A percentile compares a stretch with the other conserved stretches of the same genome.
These are phyloP conservation scores for Lutjanus erythropterus DNA, from an alignment of 2,113 vertebrate species.

Conservation along the genomic window DNA sequence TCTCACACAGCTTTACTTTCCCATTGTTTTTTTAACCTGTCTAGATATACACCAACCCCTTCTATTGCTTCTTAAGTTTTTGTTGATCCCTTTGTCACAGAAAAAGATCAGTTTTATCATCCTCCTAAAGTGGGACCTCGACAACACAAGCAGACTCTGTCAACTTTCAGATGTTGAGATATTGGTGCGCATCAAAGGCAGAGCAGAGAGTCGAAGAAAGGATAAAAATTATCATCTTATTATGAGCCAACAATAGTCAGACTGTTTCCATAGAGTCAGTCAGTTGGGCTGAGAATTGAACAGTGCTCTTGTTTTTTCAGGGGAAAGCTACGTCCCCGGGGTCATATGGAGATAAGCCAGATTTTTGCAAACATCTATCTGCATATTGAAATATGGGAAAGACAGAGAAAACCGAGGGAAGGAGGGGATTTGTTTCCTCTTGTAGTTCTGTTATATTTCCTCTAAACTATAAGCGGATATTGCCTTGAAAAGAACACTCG, in stretches of 20 bases:
- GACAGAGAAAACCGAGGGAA: slow-evolving; percentile 26
- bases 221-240: slow-evolving; percentile 74
- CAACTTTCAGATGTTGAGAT: slow-evolving; percentile 54
- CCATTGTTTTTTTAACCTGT: slow-evolving; percentile 32
- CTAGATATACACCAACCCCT: not conserved
- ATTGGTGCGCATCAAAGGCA: slow-evolving; percentile 53
- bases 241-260: slow-evolving; percentile 70
- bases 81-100: slow-evolving; percentile 45
- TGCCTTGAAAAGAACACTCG: not conserved
- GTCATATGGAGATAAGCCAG: slow-evolving; percentile 73
- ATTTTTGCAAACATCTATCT: slow-evolving; percentile 76
- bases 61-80: slow-evolving; percentile 20
- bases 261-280: slow-evolving; percentile 59
- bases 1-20: slow-evolving; percentile 57
- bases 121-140: slow-evolving; percentile 41
- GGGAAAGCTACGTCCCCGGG: slow-evolving; percentile 55
- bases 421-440: slow-evolving; percentile 25
- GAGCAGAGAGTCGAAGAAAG: slow-evolving; percentile 54
- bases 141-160: slow-evolving; percentile 40
- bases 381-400: slow-evolving; percentile 69
- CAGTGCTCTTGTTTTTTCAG: slow-evolving; percentile 63
- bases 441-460: not conserved
- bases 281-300: slow-evolving; percentile 62
- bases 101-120: slow-evolving; percentile 53
- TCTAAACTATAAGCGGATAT: slow-evolving; percentile 15